Evolutionary conservation across 2,888 invertebrate species (phyloP).

Genomic region (Tetragnatha montana): DNA sequence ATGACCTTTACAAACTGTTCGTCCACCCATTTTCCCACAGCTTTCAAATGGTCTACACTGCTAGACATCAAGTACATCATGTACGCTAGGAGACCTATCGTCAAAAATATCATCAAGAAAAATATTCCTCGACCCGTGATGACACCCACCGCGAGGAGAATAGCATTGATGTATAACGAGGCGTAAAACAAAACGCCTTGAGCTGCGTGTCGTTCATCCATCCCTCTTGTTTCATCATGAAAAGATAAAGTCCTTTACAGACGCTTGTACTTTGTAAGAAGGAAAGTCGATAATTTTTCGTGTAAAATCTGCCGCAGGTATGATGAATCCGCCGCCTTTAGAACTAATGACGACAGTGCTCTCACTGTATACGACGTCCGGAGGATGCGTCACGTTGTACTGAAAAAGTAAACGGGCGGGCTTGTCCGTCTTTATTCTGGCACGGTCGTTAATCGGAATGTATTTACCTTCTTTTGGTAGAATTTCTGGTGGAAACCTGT

Average conservation of each 20-base stretch:
- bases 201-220: background rate
- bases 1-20: background rate
- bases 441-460: too few species aligned
- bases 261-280: too few species aligned
- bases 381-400: background rate
- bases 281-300: too few species aligned
- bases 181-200: conserved; percentile 34
- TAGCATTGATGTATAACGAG: conserved; percentile 10
- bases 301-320: too few species aligned
- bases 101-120: conserved; percentile 26
- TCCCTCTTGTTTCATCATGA: background rate
- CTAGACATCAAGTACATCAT: conserved; percentile 22
- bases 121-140: conserved; percentile 31
- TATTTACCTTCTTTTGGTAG: background rate
- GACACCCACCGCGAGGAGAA: background rate
- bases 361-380: background rate
- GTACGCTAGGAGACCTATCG: conserved; percentile 12
- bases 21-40: conserved; percentile 8
- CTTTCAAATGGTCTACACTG: background rate
- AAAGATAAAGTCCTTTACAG: too few species aligned
- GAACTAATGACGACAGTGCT: background rate
- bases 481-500: too few species aligned
- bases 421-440: too few species aligned
- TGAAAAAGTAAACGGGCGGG: background rate
- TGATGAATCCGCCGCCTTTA: background rate